A percentile compares a stretch with the other conserved stretches of the same genome.
These are phyloP conservation scores for Meloidogyne exigua DNA, from an alignment of 1,140 invertebrate species.

Conservation along the genomic window DNA sequence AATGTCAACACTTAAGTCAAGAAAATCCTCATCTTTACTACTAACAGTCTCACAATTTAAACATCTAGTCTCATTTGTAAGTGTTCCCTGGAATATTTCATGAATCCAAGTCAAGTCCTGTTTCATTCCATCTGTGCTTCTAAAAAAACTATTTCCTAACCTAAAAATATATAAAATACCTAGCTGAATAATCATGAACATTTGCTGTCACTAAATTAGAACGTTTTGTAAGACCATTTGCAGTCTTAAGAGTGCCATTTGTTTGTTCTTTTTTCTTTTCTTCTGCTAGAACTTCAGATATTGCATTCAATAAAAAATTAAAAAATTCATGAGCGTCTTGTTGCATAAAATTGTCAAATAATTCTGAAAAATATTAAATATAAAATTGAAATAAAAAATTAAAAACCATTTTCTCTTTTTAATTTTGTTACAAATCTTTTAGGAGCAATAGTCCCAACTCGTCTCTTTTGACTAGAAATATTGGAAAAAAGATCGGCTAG, in stretches of 20 bases:
- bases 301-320: slow-evolving; percentile 91
- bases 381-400: neutral
- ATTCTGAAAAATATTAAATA: slow-evolving; percentile 73
- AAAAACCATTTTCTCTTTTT: slow-evolving; percentile 91
- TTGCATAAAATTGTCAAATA: slow-evolving; percentile 98
- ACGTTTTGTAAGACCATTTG: slow-evolving; percentile 32
- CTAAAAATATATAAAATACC: slow-evolving; percentile 9
- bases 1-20: slow-evolving; percentile 97
- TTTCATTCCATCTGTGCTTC: slow-evolving; percentile 10
- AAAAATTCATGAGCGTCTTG: slow-evolving; percentile 99
- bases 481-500: slow-evolving; percentile 96
- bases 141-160: neutral
- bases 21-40: slow-evolving; percentile 98
- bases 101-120: slow-evolving; percentile 79
- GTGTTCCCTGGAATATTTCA: slow-evolving; percentile 98
- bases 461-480: slow-evolving; percentile 98
- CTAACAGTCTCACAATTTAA: slow-evolving; percentile 97
- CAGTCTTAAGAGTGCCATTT: slow-evolving; percentile 21
- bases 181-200: slow-evolving; percentile 18
- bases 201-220: slow-evolving; percentile 10
- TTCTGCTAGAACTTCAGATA: slow-evolving; percentile 76
- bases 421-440: slow-evolving; percentile 98
- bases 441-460: slow-evolving; percentile 96
- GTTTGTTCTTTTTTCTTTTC: slow-evolving; percentile 64
- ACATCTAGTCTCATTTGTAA: slow-evolving; percentile 97